Conservation (phyloP, 2,888 invertebrate species). For the Phymatocera aterrima region DNA sequence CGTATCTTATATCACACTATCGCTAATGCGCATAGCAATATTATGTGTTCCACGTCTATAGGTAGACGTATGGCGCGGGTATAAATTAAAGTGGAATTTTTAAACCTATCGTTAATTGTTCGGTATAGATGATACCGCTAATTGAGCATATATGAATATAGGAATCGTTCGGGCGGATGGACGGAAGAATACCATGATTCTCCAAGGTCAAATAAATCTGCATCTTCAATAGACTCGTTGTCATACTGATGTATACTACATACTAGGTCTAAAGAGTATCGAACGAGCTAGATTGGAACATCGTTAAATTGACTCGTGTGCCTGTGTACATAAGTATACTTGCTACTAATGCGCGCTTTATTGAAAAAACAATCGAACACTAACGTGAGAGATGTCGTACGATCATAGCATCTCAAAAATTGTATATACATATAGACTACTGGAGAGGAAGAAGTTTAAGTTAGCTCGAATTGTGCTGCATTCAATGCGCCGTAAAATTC, state of each 20-base stretch:
- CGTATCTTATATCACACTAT: not conserved
- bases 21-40: not conserved
- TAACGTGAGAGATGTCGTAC: too few relatives aligned
- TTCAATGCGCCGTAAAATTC: too few relatives aligned
- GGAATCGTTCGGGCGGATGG: not conserved
- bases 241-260: too few relatives aligned
- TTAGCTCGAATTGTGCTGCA: too few relatives aligned
- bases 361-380: too few relatives aligned
- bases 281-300: not conserved
- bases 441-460: too few relatives aligned
- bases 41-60: not conserved
- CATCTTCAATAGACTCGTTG: not conserved
- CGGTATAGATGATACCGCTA: not conserved
- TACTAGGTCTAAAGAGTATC: not conserved
- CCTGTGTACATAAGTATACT: too few relatives aligned
- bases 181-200: not conserved
- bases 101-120: slow-evolving; percentile 4
- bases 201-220: slow-evolving; percentile 16
- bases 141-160: not conserved
- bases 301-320: not conserved
- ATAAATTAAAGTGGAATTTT: not conserved
- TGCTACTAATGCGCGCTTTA: too few relatives aligned
- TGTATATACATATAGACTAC: too few relatives aligned
- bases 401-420: too few relatives aligned
- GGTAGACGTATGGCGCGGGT: too few relatives aligned